Evolutionary conservation across 2,888 invertebrate genomes (phyloP).

Genomic region (Pachymerium ferrugineum): DNA sequence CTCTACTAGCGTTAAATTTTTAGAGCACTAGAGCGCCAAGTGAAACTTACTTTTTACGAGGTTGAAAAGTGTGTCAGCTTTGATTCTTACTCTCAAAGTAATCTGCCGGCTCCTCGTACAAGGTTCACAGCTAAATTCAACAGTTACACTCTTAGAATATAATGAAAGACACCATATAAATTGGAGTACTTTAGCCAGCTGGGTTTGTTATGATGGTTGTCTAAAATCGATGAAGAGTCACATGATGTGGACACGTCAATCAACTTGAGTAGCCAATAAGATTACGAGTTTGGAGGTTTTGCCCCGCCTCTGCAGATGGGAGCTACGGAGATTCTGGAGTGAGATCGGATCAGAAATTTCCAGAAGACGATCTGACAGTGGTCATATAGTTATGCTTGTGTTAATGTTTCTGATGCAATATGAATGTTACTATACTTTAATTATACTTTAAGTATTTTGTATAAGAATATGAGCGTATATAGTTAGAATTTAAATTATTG

Average conservation of each 20-base stretch:
- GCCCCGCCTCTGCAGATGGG: slow-evolving; percentile 32
- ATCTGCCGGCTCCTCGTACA: not conserved
- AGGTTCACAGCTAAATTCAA: not conserved
- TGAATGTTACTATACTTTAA: not conserved
- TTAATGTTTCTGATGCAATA: no score
- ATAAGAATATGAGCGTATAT: not conserved
- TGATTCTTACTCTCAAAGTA: not conserved
- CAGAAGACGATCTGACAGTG: not conserved
- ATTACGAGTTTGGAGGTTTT: not conserved
- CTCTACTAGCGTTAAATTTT: not conserved
- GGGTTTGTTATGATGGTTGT: slow-evolving; percentile 16
- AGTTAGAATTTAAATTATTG: not conserved
- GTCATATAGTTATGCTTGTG: no score
- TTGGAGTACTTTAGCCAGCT: not conserved
- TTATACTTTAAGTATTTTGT: no score
- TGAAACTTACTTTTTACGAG: not conserved
- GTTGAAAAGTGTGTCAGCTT: not conserved
- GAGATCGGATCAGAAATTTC: not conserved
- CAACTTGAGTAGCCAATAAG: not conserved
- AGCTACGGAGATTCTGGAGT: not conserved
- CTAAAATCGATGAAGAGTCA: slow-evolving; percentile 16
- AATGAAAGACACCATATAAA: not conserved
- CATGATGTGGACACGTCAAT: slow-evolving; percentile 24
- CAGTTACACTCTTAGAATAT: not conserved
- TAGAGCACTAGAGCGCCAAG: not conserved